These are phyloP conservation scores for Morpho deidamia DNA, from an alignment of 2,888 invertebrate species.

Conservation along the genomic window DNA sequence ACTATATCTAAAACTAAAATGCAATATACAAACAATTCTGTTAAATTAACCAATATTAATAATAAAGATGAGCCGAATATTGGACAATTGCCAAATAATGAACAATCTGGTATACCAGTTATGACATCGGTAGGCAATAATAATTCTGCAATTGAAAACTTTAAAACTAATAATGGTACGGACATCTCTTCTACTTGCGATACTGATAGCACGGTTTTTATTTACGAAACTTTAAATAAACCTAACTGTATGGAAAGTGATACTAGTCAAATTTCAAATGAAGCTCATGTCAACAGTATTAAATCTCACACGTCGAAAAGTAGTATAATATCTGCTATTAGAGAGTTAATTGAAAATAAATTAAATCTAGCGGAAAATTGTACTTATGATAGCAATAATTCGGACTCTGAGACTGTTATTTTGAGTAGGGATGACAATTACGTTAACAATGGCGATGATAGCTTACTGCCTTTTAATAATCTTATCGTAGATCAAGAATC, in stretches of 20 bases:
- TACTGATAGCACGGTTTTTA: not conserved
- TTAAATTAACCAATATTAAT: not conserved
- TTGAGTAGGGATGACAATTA: slow-evolving; percentile 29
- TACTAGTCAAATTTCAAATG: not conserved
- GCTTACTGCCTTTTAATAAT: slow-evolving; percentile 33
- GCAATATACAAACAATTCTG: slow-evolving; percentile 7
- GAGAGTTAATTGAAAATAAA: slow-evolving; percentile 19
- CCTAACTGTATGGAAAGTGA: not conserved
- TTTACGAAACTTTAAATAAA: not conserved
- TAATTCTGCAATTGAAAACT: not conserved
- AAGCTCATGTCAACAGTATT: not conserved
- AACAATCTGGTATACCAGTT: no score
- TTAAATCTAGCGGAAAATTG: slow-evolving; percentile 9
- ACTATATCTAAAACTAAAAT: slow-evolving; percentile 28
- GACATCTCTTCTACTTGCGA: not conserved
- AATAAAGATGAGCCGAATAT: not conserved
- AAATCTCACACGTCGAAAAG: slow-evolving; percentile 17
- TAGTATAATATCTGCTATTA: slow-evolving; percentile 24
- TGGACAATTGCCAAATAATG: no score
- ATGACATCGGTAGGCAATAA: not conserved
- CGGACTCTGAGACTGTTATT: slow-evolving; percentile 35
- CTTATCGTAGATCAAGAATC: slow-evolving; percentile 32
- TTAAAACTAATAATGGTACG: not conserved
- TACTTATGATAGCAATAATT: slow-evolving; percentile 23
- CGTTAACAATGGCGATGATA: slow-evolving; percentile 23